These are phyloP conservation scores for Pipra filicauda DNA, from an alignment of 2,113 vertebrate species.

Conservation along the genomic window DNA sequence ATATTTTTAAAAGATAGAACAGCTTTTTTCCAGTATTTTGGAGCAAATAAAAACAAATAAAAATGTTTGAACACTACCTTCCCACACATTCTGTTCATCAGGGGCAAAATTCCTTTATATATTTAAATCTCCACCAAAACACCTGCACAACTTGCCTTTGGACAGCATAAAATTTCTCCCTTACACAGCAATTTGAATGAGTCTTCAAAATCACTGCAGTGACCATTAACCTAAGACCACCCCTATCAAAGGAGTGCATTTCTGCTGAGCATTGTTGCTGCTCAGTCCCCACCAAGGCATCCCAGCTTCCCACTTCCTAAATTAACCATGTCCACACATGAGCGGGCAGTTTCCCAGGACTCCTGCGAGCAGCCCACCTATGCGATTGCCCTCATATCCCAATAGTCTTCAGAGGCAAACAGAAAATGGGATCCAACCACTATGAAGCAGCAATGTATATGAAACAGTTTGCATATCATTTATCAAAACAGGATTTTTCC, in stretches of 20 bases:
- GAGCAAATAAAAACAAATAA: background rate
- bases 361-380: background rate
- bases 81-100: background rate
- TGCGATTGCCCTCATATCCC: background rate
- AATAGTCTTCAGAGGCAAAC: background rate
- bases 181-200: fast-evolving
- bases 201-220: background rate
- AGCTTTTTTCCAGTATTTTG: background rate
- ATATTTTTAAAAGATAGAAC: background rate
- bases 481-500: background rate
- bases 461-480: background rate
- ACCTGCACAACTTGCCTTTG: background rate
- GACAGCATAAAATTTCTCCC: background rate
- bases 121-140: background rate
- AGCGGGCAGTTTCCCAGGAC: background rate
- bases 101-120: background rate
- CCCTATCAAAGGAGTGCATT: background rate
- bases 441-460: background rate
- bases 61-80: background rate
- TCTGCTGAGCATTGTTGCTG: background rate
- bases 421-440: background rate
- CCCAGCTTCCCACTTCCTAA: background rate
- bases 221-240: background rate
- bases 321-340: background rate
- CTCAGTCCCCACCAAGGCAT: background rate